Conservation (phyloP, 1,140 invertebrate genomes). For the Prorops nasuta region DNA sequence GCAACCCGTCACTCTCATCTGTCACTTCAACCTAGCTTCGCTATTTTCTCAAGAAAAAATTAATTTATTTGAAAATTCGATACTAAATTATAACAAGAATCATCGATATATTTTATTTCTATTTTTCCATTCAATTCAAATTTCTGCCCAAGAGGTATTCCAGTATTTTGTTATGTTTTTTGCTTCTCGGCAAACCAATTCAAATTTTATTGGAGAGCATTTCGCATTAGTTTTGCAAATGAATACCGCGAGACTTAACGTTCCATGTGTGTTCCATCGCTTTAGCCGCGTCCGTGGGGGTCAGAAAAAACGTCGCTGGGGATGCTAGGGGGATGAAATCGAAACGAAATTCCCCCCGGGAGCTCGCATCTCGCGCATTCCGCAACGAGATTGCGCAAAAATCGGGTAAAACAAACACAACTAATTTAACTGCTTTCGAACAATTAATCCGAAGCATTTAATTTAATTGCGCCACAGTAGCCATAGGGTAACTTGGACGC, state of each 20-base stretch:
- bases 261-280: conserved; percentile 1
- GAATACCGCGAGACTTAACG: conserved; percentile 14
- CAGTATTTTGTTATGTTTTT: too few relatives aligned
- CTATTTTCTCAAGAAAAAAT: too few relatives aligned
- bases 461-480: conserved; percentile 45
- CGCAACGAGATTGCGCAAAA: conserved; percentile 47
- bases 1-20: too few relatives aligned
- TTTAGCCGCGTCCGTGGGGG: background rate
- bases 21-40: too few relatives aligned
- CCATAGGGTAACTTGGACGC: conserved; percentile 19
- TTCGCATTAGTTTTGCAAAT: background rate
- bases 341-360: conserved; percentile 23
- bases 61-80: too few relatives aligned
- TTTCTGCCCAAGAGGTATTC: too few relatives aligned
- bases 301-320: background rate
- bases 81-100: too few relatives aligned
- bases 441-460: conserved; percentile 52
- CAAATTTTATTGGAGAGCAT: too few relatives aligned
- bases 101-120: too few relatives aligned
- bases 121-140: too few relatives aligned
- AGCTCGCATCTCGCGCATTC: conserved; percentile 31
- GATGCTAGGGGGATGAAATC: background rate
- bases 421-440: conserved; percentile 52
- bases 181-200: too few relatives aligned
- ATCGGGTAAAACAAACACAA: conserved; percentile 44